These are phyloP conservation scores for Rhabditophanes sp. DNA, from an alignment of 2,888 invertebrate genomes.

Conservation along the genomic window DNA sequence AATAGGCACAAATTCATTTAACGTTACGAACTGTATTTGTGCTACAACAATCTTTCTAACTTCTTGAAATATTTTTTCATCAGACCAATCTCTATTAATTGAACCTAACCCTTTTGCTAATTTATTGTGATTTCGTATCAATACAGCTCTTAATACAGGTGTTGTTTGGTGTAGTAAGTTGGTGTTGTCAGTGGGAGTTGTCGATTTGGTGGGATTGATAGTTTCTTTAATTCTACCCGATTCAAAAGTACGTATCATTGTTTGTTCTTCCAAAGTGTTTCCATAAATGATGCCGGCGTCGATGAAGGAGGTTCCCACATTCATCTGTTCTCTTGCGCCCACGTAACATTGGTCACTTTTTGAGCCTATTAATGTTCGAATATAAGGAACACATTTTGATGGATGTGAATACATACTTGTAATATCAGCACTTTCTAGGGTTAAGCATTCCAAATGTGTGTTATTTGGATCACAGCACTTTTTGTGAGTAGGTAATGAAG, in stretches of 20 bases:
- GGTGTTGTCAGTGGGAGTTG: no score
- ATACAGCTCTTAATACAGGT: no score
- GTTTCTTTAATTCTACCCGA: no score
- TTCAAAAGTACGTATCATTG: constrained; percentile 58
- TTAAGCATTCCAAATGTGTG: constrained; percentile 64
- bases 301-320: constrained; percentile 76
- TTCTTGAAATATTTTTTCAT: constrained; percentile 43
- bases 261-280: constrained; percentile 65
- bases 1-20: constrained; percentile 44
- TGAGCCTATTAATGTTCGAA: no score
- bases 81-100: constrained; percentile 38
- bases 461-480: constrained; percentile 56
- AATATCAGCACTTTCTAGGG: constrained; percentile 58
- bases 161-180: no score
- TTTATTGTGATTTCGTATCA: constrained; percentile 5
- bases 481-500: no score
- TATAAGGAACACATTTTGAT: no score
- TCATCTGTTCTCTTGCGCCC: constrained; percentile 64
- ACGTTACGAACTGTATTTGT: constrained; percentile 51
- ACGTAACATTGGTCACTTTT: constrained; percentile 20
- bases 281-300: constrained; percentile 66
- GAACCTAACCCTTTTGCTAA: constrained; percentile 10
- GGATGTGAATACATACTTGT: constrained; percentile 53
- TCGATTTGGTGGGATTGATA: no score
- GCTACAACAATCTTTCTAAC: constrained; percentile 46